Evolutionary conservation across 2,888 invertebrate species (phyloP).

Genomic region (Apamea crenata): DNA sequence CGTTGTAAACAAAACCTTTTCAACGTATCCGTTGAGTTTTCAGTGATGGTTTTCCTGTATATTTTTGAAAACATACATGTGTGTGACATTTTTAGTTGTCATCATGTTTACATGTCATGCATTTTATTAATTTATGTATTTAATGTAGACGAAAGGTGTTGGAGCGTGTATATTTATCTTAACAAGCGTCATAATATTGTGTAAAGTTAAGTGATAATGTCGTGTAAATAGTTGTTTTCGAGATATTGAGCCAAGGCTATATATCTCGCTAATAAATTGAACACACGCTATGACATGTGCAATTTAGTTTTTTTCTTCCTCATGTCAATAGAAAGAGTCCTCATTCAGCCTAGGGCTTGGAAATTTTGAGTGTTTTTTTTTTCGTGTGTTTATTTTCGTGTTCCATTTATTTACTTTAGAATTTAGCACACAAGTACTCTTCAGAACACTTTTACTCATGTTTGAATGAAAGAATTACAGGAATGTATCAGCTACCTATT

Average conservation of each 20-base stretch:
- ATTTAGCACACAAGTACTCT: background rate
- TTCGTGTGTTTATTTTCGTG: background rate
- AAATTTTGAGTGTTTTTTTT: background rate
- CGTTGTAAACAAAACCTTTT: slow-evolving; percentile 72
- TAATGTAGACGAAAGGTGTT: slow-evolving; percentile 45
- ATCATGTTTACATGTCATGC: slow-evolving; percentile 69
- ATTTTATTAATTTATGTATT: slow-evolving; percentile 59
- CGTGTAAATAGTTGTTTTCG: slow-evolving; percentile 53
- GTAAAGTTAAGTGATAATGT: slow-evolving; percentile 65
- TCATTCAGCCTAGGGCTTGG: slow-evolving; percentile 30
- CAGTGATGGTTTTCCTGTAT: slow-evolving; percentile 70
- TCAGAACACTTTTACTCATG: background rate
- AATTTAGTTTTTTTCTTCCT: slow-evolving; percentile 46
- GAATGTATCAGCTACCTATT: slow-evolving; percentile 29
- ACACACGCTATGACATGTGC: slow-evolving; percentile 62
- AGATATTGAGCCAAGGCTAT: slow-evolving; percentile 48
- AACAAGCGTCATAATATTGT: slow-evolving; percentile 55
- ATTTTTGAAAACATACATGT: slow-evolving; percentile 59
- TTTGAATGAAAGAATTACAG: slow-evolving; percentile 26
- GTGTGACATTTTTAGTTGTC: slow-evolving; percentile 66
- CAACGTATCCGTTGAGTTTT: slow-evolving; percentile 67
- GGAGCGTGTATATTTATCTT: slow-evolving; percentile 52
- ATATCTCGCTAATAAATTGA: slow-evolving; percentile 20
- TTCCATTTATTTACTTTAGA: background rate
- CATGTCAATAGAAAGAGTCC: slow-evolving; percentile 23